Conservation (phyloP, 1,140 invertebrate species). For the Cherax quadricarinatus region DNA sequence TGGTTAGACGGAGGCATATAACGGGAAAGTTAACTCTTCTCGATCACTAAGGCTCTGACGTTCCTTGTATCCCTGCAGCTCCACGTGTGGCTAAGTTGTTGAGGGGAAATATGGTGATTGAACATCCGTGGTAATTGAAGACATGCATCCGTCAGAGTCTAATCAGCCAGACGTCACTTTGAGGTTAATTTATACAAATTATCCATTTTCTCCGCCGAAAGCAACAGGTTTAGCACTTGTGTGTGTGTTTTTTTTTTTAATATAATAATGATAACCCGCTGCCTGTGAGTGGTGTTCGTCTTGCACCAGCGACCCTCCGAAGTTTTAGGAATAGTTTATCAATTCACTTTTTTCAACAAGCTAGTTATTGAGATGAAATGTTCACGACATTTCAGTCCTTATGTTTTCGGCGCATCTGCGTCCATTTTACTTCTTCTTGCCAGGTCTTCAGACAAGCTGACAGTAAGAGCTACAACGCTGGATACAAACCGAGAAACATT, state of each 20-base stretch:
- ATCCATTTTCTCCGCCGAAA: neutral
- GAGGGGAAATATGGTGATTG: neutral
- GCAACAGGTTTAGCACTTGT: neutral
- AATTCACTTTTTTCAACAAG: neutral
- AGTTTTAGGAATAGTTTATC: neutral
- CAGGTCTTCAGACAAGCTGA: neutral
- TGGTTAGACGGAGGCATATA: neutral
- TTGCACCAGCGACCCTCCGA: no score
- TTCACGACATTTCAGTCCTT: neutral
- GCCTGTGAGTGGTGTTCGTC: no score
- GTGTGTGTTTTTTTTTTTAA: no score
- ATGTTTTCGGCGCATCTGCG: no score
- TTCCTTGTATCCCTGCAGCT: neutral
- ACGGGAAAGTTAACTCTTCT: neutral
- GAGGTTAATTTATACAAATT: constrained; percentile 29
- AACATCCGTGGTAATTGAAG: constrained; percentile 18
- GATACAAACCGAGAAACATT: no score
- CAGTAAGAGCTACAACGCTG: no score
- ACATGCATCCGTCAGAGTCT: constrained; percentile 24
- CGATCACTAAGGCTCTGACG: neutral
- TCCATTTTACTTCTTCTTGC: neutral
- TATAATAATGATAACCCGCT: no score
- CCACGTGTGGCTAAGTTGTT: neutral
- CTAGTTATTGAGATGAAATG: neutral
- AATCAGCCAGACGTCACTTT: constrained; percentile 41